Evolutionary conservation across 92 coral and sea anemone species (phyloP).

Genomic region (Phymanthus crucifer): DNA sequence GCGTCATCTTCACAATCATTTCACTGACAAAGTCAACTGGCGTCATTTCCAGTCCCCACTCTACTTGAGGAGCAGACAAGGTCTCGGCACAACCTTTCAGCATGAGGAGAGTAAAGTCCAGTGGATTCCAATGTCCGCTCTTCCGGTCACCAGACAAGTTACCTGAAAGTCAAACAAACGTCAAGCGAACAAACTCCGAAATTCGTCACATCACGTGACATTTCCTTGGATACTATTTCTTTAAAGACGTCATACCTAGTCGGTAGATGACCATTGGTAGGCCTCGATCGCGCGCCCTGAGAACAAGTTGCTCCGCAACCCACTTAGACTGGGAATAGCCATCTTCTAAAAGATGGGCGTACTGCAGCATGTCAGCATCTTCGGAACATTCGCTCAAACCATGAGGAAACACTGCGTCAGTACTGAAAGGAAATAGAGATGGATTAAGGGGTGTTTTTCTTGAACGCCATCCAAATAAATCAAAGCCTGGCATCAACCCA

Average conservation of each 20-base stretch:
- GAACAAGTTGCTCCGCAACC: constrained; percentile 89
- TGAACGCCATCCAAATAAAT: no score
- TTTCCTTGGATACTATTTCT: no score
- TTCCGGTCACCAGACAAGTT: constrained; percentile 80
- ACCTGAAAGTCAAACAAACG: constrained; percentile 34
- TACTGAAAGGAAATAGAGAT: constrained; percentile 33
- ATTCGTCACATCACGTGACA: background rate
- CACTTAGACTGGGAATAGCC: constrained; percentile 92
- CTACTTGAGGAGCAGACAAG: constrained; percentile 71
- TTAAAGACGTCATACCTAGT: constrained; percentile 51
- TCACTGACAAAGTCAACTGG: constrained; percentile 87
- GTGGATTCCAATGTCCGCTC: constrained; percentile 70
- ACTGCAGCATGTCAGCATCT: constrained; percentile 72
- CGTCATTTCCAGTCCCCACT: constrained; percentile 87
- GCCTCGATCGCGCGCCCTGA: constrained; percentile 78
- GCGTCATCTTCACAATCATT: constrained; percentile 82
- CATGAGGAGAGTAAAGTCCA: constrained; percentile 77
- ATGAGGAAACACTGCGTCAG: constrained; percentile 89
- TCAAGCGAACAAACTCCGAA: background rate
- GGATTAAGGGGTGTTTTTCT: background rate
- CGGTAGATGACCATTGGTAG: constrained; percentile 81
- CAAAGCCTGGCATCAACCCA: no score
- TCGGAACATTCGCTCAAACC: constrained; percentile 76
- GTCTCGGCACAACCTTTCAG: constrained; percentile 73
- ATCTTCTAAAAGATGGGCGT: constrained; percentile 60